These are phyloP conservation scores for Myotis daubentonii DNA, from an alignment of 2,797 vertebrate genomes.

Conservation along the genomic window DNA sequence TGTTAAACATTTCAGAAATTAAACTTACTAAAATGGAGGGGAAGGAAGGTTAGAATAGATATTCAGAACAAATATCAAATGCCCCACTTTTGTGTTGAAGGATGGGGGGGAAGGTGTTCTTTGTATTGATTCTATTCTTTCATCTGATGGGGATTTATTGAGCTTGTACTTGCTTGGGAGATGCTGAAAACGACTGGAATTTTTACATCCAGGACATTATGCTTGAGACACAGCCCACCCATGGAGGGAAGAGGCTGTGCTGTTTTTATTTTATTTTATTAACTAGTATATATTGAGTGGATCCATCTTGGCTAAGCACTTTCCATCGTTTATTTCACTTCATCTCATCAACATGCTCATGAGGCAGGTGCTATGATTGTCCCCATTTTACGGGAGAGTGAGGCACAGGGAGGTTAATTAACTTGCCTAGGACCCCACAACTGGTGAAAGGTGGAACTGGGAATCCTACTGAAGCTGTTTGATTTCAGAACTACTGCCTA, in stretches of 20 bases:
- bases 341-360: background rate
- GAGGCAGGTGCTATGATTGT: background rate
- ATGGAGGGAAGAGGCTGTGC: fast-evolving
- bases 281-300: fast-evolving
- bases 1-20: slow-evolving; percentile 59
- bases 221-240: fast-evolving
- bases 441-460: background rate
- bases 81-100: background rate
- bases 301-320: background rate
- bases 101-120: background rate
- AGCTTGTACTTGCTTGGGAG: background rate
- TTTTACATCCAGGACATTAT: background rate
- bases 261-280: background rate
- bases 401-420: background rate
- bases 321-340: background rate
- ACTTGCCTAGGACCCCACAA: background rate
- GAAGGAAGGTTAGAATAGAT: background rate
- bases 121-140: slow-evolving; percentile 44
- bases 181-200: background rate
- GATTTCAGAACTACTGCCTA: background rate
- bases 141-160: slow-evolving; percentile 34
- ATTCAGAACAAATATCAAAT: slow-evolving; percentile 28
- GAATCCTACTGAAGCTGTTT: background rate
- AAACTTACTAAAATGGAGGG: slow-evolving; percentile 3
- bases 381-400: background rate